Conservation (phyloP, 2,888 invertebrate genomes). For the Dasypolia templi region DNA sequence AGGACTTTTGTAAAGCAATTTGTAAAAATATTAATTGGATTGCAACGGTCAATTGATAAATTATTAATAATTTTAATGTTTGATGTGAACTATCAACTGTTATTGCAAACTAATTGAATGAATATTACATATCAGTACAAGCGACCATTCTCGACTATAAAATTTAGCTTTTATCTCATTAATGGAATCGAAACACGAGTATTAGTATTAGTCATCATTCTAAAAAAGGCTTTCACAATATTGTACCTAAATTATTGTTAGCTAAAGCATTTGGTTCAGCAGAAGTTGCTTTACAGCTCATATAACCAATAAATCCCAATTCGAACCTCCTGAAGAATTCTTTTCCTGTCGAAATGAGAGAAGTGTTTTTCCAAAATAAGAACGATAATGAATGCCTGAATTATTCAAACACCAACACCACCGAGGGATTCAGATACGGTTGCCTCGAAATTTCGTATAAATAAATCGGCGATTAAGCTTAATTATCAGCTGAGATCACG, state of each 20-base stretch:
- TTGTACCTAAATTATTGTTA: background rate
- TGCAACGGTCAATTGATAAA: constrained; percentile 11
- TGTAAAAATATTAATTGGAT: constrained; percentile 3
- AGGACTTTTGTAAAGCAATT: constrained; percentile 12
- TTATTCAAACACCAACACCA: constrained; percentile 69
- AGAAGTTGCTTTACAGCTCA: too few species aligned
- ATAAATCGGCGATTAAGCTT: constrained; percentile 59
- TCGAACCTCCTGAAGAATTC: constrained; percentile 62
- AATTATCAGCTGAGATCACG: constrained; percentile 59
- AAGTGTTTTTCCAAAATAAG: constrained; percentile 64
- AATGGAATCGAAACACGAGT: background rate
- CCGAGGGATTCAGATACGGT: constrained; percentile 58
- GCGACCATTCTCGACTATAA: background rate
- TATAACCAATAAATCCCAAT: constrained; percentile 64
- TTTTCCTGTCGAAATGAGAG: constrained; percentile 66
- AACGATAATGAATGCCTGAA: constrained; percentile 71
- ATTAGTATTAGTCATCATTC: background rate
- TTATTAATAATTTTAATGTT: background rate
- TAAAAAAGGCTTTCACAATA: background rate
- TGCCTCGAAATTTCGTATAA: constrained; percentile 54
- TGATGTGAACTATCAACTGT: background rate
- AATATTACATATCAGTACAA: background rate
- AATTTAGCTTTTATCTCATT: background rate
- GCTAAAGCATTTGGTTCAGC: constrained; percentile 11
- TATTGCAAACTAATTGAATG: constrained; percentile 1